Base-by-base conservation (phyloP, 2,113 vertebrate species). In the Podarcis cretensis region DNA sequence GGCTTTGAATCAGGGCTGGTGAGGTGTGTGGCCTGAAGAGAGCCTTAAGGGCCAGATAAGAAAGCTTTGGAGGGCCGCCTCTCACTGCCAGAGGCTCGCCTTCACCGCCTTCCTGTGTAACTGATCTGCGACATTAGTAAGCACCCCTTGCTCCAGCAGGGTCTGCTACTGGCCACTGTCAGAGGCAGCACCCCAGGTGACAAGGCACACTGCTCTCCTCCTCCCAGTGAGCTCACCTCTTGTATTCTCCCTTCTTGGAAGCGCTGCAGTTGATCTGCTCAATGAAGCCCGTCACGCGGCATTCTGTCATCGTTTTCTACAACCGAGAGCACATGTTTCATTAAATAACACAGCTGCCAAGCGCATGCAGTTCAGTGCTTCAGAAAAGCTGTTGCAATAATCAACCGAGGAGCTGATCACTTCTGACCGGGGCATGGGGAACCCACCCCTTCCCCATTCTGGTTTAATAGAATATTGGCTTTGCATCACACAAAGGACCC, bases 261-360 rank as follows among this genome's bases (percentile, higher is more conserved):
- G 85, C 88, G 8, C 93, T 93, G 13, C 98, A 98, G 86, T 81
- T 95, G 89, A 98, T 96, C 54, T 92, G 97, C 95, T 98, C 97
- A 0, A 98, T 90, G 13, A 97, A 98, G 4, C 98, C 98, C 0
- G 98, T 98, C 69, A 83, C 88, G 1, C 35, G 30, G 66, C 97
- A 98, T 69, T 96, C 96, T 0, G 35, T 0, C 3, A 92, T 74
- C 0, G 94, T 96, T 92, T 97, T 98, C 98, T 98, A 91, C 57
- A 13, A 43, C 20, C 25, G 69, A 77, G 18, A 82, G 13, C 12
- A 76, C 0, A 8, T 1, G 2, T 7, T 18, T 32, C 4, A 6
- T 71, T 77, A 37, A 1, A 63, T 4, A 63, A 63, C 5, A 63
- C 59, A 4, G 13, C 59, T 63, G 59, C 18, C 18, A 63, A 63